Base-by-base conservation (phyloP, 2,888 invertebrate species). In the Oegoconia quadripuncta region DNA sequence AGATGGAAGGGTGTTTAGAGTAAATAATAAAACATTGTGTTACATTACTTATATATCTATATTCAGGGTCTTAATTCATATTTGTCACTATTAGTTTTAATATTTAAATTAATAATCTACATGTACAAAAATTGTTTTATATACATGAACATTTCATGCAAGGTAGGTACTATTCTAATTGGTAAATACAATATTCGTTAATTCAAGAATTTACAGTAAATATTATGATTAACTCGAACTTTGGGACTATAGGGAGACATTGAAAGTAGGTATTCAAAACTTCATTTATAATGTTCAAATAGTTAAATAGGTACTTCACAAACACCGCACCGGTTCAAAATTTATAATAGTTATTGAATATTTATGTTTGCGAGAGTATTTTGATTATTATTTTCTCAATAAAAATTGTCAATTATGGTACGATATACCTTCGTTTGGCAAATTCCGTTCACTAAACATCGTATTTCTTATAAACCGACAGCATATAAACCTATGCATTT, bases 61-160 rank as follows among this genome's bases (percentile, higher is more conserved):
- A 83, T 83, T 83, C 75, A 72, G 75, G 75, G 74, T 76, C 86
- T 84, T 86, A 83, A 67, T 70, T 60, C 62, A 77, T 77, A 75
- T 84, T 86, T 82, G 79, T 86, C 70, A 68, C 78, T 81, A 82
- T 23, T 30, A 32, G 31, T 22, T 28, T 64, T 66, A 63, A 78
- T 75, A 74, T 70, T 82, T 80, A 84, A 86, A 82, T 79, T 79
- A 82, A 74, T 76, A 71, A 64, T 65, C 80, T 84, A 86, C 74
- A 83, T 86, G 84, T 86, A 86, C 84, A 87, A 87, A 84, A 84
- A 74, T 80, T 72, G 64, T 70, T 75, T 76, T 83, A 84, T 84
- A 81, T 83, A 86, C 82, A 86, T 73, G 64, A 78, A 77, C 71
- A 65, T 67, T n/a, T 60, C 74, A 83, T 79, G 83, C 74, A 79